Conservation (phyloP, 1,140 invertebrate species). For the Dinoponera quadriceps region DNA sequence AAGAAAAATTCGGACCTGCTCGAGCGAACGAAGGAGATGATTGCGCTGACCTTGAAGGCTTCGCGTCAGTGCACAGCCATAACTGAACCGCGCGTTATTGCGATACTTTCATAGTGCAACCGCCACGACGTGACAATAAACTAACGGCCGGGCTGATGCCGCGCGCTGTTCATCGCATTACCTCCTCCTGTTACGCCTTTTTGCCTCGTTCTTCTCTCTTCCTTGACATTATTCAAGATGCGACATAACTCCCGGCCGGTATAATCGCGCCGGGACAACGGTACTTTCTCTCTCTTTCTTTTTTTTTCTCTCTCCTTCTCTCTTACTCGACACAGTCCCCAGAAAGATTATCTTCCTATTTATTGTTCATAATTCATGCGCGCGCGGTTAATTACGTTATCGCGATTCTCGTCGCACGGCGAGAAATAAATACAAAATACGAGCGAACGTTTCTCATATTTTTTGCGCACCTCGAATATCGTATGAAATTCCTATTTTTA, state of each 20-base stretch:
- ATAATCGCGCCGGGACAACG: slow-evolving; percentile 7
- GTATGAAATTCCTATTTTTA: too few relatives aligned
- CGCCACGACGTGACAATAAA: slow-evolving; percentile 65
- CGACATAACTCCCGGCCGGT: slow-evolving; percentile 44
- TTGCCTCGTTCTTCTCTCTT: slow-evolving; percentile 34
- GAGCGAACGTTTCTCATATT: too few relatives aligned
- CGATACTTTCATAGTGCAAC: slow-evolving; percentile 70
- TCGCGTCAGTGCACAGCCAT: slow-evolving; percentile 67
- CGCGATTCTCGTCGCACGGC: too few relatives aligned
- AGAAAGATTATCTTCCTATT: slow-evolving; percentile 27
- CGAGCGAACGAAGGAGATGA: slow-evolving; percentile 74
- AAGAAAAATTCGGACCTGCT: slow-evolving; percentile 70
- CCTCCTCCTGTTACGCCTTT: slow-evolving; percentile 43
- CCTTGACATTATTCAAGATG: slow-evolving; percentile 48
- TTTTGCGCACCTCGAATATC: too few relatives aligned
- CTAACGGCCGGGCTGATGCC: slow-evolving; percentile 66
- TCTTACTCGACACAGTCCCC: slow-evolving; percentile 6
- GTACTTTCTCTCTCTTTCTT: slow-evolving; percentile 35
- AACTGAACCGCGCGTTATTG: slow-evolving; percentile 68
- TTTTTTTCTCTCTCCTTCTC: slow-evolving; percentile 27
- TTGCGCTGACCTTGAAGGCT: slow-evolving; percentile 76
- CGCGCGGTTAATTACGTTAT: background rate
- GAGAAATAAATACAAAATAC: too few relatives aligned
- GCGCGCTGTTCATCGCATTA: slow-evolving; percentile 87
- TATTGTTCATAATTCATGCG: slow-evolving; percentile 8